A percentile compares a stretch with the other conserved stretches of the same genome.
Conservation (phyloP, 1,140 invertebrate species). For the Pseudachorutes palmiensis region DNA sequence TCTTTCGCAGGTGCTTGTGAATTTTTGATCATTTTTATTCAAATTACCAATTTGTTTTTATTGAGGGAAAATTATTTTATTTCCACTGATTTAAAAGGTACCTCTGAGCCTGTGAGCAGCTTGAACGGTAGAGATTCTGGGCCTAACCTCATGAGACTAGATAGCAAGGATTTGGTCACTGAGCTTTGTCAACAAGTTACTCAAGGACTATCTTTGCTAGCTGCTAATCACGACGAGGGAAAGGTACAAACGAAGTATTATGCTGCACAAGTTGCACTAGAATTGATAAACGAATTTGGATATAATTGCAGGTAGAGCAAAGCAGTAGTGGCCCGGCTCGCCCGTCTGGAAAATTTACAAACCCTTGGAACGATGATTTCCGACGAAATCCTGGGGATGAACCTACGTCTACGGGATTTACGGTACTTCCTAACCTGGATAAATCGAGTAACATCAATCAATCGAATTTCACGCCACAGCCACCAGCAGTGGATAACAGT, state of each 20-base stretch:
- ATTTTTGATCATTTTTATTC: constrained; percentile 7
- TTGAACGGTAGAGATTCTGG: constrained; percentile 13
- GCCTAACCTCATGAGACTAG: constrained; percentile 23
- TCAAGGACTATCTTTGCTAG: constrained; percentile 68
- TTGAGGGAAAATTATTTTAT: background rate
- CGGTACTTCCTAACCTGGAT: constrained; percentile 4
- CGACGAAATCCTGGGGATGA: constrained; percentile 7
- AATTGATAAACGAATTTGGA: background rate
- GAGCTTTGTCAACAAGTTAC: constrained; percentile 81
- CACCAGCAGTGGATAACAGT: background rate
- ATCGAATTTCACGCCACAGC: background rate
- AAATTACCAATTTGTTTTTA: background rate
- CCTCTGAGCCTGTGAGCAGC: background rate
- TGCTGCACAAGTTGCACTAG: background rate
- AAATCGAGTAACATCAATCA: constrained; percentile 10
- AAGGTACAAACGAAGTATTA: constrained; percentile 25
- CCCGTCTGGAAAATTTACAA: constrained; percentile 28
- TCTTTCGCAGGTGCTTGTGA: constrained; percentile 30
- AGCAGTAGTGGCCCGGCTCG: background rate
- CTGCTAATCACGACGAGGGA: constrained; percentile 58
- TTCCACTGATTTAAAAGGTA: background rate
- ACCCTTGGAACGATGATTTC: constrained; percentile 35
- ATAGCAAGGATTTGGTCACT: constrained; percentile 51
- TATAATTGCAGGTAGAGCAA: no score
- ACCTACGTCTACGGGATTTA: background rate